These are phyloP conservation scores for Heliconius charithonia DNA, from an alignment of 2,888 invertebrate genomes.

Conservation along the genomic window DNA sequence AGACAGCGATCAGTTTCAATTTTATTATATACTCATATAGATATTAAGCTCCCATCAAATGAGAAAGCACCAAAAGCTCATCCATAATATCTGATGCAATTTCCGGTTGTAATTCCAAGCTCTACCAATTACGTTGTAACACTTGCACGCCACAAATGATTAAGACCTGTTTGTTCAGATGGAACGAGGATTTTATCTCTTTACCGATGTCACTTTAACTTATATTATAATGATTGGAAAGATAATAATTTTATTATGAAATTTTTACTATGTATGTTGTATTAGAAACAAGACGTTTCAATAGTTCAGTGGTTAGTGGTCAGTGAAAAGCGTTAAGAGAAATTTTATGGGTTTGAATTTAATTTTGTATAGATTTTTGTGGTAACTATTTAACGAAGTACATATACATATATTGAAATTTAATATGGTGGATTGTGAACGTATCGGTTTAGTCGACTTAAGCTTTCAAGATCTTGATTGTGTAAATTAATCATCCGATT, in stretches of 20 bases:
- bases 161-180: slow-evolving; percentile 38
- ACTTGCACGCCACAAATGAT: slow-evolving; percentile 34
- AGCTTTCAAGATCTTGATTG: no score
- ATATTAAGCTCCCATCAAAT: slow-evolving; percentile 30
- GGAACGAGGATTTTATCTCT: slow-evolving; percentile 17
- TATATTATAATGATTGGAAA: slow-evolving; percentile 13
- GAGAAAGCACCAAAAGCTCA: slow-evolving; percentile 22
- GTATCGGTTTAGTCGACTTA: no score
- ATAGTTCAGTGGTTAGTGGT: background rate
- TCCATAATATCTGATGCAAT: slow-evolving; percentile 39
- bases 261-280: slow-evolving; percentile 1
- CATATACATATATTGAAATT: no score
- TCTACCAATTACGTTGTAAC: slow-evolving; percentile 36
- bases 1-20: no score
- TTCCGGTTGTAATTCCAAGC: slow-evolving; percentile 40
- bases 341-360: background rate
- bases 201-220: slow-evolving; percentile 22
- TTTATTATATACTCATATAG: background rate
- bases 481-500: no score
- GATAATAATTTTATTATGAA: background rate
- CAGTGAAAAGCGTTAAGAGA: background rate
- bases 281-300: background rate
- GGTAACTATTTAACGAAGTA: background rate
- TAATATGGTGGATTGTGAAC: no score
- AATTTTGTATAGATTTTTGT: background rate